Evolutionary conservation across 1,140 invertebrate species (phyloP), one percentile per base, ranked within the genome.

Genomic region (Akabosia matsudoensis): DNA sequence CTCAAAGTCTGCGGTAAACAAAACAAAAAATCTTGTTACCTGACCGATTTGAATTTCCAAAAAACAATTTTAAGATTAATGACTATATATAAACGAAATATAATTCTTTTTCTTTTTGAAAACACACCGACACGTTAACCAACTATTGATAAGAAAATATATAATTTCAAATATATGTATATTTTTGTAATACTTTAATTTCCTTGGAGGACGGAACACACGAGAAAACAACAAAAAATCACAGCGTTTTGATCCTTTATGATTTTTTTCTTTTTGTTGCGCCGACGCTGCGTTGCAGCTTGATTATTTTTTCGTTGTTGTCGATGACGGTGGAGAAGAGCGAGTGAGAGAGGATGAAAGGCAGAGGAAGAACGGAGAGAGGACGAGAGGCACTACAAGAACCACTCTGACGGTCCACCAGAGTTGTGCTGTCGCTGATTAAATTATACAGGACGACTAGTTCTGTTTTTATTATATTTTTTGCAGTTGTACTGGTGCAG

Each of bases 71-170:
- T 45, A 45, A 10, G 18, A n/a, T n/a, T 45, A 45, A 10, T 18
- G 7, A 7, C 37, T 45, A 45, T 45, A 45, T 45, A 45, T 51
- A 10, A 51, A n/a, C 45, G n/a, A 61, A 61, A 61, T 61, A 61
- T 24, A 16, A 61, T n/a, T 61, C 13, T n/a, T n/a, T 61, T 61
- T 14, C 14, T 22, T 61, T 45, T 45, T 18, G 37, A 45, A 10
- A 56, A 31, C 61, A 67, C 61, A 67, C 61, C 61, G 61, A 67
- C 61, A 67, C 61, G 24, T 4, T 22, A 67, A 67, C 61, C 28
- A 67, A 67, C 7, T 28, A 31, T 30, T 16, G 31, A 30, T 28
- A 31, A 67, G 28, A 7, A 67, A 30, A 7, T 2, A 67, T 67
- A 56, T 13, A n/a, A 24, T 31, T 67, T 30, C 22, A 30, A 67